Percentiles rank a stretch among this genome's conserved stretches.
phyloP scores from a whole-genome alignment of 2,113 vertebrate genomes.

The Mirounga angustirostris region DNA sequence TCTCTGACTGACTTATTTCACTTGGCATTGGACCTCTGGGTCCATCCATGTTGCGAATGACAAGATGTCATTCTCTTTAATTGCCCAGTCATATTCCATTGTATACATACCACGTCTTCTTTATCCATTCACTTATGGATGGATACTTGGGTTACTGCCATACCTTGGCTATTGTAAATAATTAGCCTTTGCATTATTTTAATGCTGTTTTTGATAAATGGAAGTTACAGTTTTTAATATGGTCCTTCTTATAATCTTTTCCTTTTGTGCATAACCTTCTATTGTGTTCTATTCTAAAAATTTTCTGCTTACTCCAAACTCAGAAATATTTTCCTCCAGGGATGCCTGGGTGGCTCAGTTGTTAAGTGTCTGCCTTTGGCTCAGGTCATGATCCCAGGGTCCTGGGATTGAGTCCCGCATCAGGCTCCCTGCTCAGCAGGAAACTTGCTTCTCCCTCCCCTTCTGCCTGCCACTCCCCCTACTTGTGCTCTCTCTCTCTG shows the following conservation, averaged over 20 bases:
- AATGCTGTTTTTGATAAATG: not conserved
- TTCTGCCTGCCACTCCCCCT: too few species aligned
- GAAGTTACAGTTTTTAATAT: not conserved
- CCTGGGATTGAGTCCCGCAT: too few species aligned
- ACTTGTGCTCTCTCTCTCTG: too few species aligned
- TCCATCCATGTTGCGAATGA: not conserved
- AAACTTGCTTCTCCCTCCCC: too few species aligned
- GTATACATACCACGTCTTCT: not conserved
- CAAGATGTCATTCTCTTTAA: not conserved
- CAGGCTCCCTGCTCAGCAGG: too few species aligned
- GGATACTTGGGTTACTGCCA: not conserved
- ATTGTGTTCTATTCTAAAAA: not conserved
- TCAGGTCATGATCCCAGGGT: too few species aligned
- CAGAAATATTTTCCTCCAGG: not conserved
- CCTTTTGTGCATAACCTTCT: not conserved
- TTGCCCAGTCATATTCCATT: not conserved
- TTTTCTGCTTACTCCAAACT: not conserved
- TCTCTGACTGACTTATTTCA: not conserved
- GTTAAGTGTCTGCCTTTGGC: too few species aligned
- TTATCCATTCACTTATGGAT: not conserved
- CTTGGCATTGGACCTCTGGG: not conserved
- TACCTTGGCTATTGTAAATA: not conserved
- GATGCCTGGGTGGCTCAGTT: too few species aligned
- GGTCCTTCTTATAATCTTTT: not conserved
- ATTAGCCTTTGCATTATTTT: not conserved